These are phyloP conservation scores for Dendropsophus ebraccatus DNA, from an alignment of 2,113 vertebrate species.

Conservation along the genomic window DNA sequence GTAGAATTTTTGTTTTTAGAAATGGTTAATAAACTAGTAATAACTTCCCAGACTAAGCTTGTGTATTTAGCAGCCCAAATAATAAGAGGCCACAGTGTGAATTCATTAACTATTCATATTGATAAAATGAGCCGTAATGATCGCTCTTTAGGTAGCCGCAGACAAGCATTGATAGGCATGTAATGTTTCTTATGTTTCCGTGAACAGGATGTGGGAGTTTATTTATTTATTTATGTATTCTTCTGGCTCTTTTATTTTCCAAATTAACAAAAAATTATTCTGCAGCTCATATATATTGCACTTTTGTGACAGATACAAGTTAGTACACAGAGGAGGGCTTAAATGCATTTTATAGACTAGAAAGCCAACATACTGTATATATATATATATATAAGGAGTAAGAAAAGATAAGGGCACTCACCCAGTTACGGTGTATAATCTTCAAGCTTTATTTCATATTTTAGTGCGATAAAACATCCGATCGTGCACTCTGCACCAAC, in stretches of 20 bases:
- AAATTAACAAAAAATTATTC: neutral
- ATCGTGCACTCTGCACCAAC: no score
- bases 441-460: no score
- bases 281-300: neutral
- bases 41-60: constrained; percentile 19
- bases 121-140: constrained; percentile 53
- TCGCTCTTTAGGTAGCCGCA: constrained; percentile 51
- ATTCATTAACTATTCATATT: constrained; percentile 54
- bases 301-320: neutral
- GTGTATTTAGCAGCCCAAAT: constrained; percentile 26
- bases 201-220: constrained; percentile 48
- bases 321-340: neutral
- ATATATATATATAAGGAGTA: no score
- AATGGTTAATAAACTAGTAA: constrained; percentile 43
- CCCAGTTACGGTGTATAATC: no score
- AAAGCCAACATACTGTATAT: no score
- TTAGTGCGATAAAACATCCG: no score
- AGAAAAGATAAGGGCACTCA: no score
- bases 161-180: constrained; percentile 27
- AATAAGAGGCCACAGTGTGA: constrained; percentile 56
- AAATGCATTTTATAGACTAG: no score
- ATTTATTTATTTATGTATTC: no score
- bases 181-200: constrained; percentile 44
- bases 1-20: no score
- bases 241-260: constrained; percentile 1